These are phyloP conservation scores for Melanostoma mellinum DNA, from an alignment of 2,888 invertebrate genomes.

Conservation along the genomic window DNA sequence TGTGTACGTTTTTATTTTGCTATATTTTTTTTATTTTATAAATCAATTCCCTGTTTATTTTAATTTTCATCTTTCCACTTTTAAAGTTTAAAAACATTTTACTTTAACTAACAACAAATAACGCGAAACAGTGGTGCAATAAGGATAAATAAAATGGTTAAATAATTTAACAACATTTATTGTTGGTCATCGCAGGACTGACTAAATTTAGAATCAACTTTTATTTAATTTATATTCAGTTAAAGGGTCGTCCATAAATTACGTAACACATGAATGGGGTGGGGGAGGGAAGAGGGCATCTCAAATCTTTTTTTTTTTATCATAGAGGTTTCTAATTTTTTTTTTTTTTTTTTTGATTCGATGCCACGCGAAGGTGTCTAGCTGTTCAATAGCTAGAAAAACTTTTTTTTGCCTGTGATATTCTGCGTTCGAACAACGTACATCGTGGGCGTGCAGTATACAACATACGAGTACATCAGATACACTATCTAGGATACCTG, in stretches of 20 bases:
- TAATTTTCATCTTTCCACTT: conserved; percentile 25
- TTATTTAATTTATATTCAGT: neutral
- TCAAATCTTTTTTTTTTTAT: too few species aligned
- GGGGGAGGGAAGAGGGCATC: too few species aligned
- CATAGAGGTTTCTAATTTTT: too few species aligned
- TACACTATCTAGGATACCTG: too few species aligned
- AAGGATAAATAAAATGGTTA: conserved; percentile 13
- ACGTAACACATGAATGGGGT: too few species aligned
- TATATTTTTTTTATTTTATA: conserved; percentile 41
- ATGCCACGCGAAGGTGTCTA: too few species aligned
- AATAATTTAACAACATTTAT: conserved; percentile 31
- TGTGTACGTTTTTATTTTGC: conserved; percentile 9
- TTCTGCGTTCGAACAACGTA: too few species aligned
- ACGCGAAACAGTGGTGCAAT: conserved; percentile 39
- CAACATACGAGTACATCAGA: too few species aligned
- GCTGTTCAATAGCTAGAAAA: too few species aligned
- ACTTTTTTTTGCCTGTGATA: too few species aligned
- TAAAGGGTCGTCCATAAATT: too few species aligned
- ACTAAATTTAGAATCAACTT: neutral
- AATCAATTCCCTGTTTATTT: conserved; percentile 70
- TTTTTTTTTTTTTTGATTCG: neutral
- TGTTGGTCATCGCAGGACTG: conserved; percentile 44
- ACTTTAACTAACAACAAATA: neutral
- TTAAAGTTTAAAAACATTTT: conserved; percentile 34
- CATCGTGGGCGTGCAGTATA: too few species aligned